Percentiles rank a stretch among this genome's conserved stretches.
phyloP scores from a whole-genome alignment of 2,888 invertebrate genomes.

The Seladonia tumulorum region DNA sequence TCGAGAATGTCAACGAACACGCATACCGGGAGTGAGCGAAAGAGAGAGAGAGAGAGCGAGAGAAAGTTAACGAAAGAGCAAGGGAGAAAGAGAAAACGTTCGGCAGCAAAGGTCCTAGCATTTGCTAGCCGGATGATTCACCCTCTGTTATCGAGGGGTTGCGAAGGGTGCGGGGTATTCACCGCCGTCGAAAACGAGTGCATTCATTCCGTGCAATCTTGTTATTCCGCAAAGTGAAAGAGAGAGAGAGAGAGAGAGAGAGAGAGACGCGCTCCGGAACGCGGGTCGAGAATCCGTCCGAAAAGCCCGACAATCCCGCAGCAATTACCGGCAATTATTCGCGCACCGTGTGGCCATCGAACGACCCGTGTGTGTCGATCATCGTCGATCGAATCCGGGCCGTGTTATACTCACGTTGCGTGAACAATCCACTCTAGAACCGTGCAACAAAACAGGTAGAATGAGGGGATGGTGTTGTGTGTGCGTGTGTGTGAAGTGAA shows the following conservation, averaged over 20 bases:
- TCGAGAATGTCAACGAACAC: constrained; percentile 53
- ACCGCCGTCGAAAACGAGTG: constrained; percentile 28
- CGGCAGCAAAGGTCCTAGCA: constrained; percentile 48
- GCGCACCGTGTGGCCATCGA: constrained; percentile 10
- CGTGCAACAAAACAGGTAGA: neutral
- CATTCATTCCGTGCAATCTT: constrained; percentile 28
- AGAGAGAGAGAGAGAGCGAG: neutral
- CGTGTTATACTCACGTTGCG: constrained; percentile 49
- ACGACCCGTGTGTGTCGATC: neutral
- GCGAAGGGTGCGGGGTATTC: neutral
- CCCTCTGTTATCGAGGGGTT: constrained; percentile 30
- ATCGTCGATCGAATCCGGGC: neutral
- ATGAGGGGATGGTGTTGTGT: neutral
- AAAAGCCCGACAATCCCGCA: constrained; percentile 36
- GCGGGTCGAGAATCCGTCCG: constrained; percentile 1
- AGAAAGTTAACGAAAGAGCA: neutral
- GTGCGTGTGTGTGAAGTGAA: neutral
- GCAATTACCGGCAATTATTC: constrained; percentile 50
- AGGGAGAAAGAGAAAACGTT: neutral
- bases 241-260: neutral
- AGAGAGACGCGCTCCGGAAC: neutral
- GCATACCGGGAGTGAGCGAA: neutral
- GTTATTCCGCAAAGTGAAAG: constrained; percentile 10
- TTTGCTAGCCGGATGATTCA: constrained; percentile 36
- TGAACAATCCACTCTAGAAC: constrained; percentile 44